These are phyloP conservation scores for Metacarcinus magister DNA, from an alignment of 2,888 invertebrate species.

Conservation along the genomic window DNA sequence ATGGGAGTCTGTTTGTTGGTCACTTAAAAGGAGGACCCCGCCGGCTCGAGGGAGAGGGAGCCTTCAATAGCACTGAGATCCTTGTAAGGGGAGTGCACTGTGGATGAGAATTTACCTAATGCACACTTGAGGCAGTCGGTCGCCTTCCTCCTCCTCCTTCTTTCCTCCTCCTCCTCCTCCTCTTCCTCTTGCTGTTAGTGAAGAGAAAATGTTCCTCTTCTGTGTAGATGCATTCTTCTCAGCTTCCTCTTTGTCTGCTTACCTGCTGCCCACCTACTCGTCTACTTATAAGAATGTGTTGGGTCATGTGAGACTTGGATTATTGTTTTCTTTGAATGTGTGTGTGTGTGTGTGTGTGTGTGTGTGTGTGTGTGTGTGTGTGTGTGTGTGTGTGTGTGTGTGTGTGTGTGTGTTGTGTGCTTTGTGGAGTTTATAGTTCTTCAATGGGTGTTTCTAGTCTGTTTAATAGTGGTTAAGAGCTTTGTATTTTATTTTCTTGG, in stretches of 20 bases:
- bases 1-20: conserved; percentile 16
- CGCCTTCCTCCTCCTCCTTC: background rate
- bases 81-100: background rate
- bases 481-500: background rate
- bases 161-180: conserved; percentile 21
- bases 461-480: background rate
- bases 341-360: background rate
- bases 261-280: background rate
- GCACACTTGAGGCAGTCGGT: background rate
- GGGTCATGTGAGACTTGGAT: no score
- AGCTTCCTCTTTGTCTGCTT: background rate
- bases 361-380: background rate
- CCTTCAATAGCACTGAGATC: background rate
- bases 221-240: background rate
- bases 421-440: no score
- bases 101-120: conserved; percentile 30
- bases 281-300: no score
- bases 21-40: conserved; percentile 5
- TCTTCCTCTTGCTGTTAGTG: background rate
- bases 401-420: no score
- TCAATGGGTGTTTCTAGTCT: background rate
- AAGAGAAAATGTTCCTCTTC: conserved; percentile 18
- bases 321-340: background rate
- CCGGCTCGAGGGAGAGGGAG: background rate
- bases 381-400: no score